phyloP scores from a whole-genome alignment of 1,140 invertebrate species.

The Scaptomyza hsui region DNA sequence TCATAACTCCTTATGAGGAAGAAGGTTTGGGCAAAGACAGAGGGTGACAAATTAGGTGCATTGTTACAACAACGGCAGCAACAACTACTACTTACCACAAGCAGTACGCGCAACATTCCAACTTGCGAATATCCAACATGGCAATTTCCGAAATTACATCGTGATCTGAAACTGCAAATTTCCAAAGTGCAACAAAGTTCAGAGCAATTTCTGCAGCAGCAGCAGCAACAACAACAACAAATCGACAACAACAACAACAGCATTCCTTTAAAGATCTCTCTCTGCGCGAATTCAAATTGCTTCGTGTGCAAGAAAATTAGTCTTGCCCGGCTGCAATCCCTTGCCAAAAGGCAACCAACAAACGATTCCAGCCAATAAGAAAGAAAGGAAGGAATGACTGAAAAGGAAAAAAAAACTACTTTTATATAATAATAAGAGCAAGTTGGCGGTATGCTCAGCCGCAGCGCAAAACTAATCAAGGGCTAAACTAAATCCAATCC shows the following conservation, averaged over 20 bases:
- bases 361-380: constrained; percentile 51
- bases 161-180: constrained; percentile 83
- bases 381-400: constrained; percentile 14
- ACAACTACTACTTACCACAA: constrained; percentile 27
- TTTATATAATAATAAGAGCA: constrained; percentile 81
- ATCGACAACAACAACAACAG: constrained; percentile 62
- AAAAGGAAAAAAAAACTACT: constrained; percentile 24
- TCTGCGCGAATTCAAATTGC: constrained; percentile 77
- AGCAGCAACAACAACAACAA: constrained; percentile 45
- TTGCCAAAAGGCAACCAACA: constrained; percentile 52
- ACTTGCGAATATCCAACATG: constrained; percentile 58
- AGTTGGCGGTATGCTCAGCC: constrained; percentile 66
- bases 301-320: constrained; percentile 84
- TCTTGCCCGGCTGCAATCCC: constrained; percentile 63
- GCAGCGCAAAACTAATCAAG: constrained; percentile 77
- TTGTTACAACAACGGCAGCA: constrained; percentile 41
- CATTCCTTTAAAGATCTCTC: constrained; percentile 68
- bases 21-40: not conserved
- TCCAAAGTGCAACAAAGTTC: constrained; percentile 80
- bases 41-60: constrained; percentile 68
- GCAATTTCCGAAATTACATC: constrained; percentile 84
- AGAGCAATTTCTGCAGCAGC: constrained; percentile 75
- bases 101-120: constrained; percentile 44
- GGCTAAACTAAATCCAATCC: constrained; percentile 82
- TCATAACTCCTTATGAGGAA: constrained; percentile 56